These are phyloP conservation scores for Siniperca knerii DNA, from an alignment of 2,113 vertebrate species.

Conservation along the genomic window DNA sequence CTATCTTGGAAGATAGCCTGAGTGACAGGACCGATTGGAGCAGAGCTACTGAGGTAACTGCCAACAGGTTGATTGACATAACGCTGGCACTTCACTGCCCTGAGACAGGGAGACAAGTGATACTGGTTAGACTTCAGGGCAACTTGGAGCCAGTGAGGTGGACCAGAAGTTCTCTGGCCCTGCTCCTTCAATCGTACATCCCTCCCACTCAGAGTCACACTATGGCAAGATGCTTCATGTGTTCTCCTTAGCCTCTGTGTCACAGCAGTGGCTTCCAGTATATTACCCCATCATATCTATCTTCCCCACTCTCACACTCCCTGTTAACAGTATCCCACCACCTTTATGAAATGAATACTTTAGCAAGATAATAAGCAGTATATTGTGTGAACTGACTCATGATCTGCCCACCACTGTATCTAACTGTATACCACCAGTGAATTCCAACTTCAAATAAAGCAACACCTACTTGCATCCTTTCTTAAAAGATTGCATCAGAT, in stretches of 20 bases:
- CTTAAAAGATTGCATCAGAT: too few species aligned
- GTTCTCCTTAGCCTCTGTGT: conserved; percentile 4
- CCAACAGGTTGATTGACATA: conserved; percentile 73
- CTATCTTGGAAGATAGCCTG: conserved; percentile 77
- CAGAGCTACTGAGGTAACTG: conserved; percentile 60
- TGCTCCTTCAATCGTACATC: conserved; percentile 16
- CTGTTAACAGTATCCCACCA: background rate
- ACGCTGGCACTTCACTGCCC: conserved; percentile 63
- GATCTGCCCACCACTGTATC: conserved; percentile 19
- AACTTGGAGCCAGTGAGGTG: conserved; percentile 52
- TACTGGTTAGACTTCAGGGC: conserved; percentile 57
- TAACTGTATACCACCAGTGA: background rate
- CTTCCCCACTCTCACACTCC: background rate
- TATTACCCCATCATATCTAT: background rate
- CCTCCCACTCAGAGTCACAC: conserved; percentile 33
- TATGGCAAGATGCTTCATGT: conserved; percentile 18
- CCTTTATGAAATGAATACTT: background rate
- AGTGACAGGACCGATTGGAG: conserved; percentile 75
- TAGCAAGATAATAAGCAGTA: conserved; percentile 11
- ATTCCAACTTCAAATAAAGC: background rate
- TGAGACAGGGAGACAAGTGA: conserved; percentile 62
- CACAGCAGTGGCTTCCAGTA: background rate
- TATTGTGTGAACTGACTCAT: conserved; percentile 25
- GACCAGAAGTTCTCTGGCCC: conserved; percentile 43
- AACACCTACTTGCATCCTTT: background rate